phyloP scores from a whole-genome alignment of 2,888 invertebrate species.

The Ellobium chinense region DNA sequence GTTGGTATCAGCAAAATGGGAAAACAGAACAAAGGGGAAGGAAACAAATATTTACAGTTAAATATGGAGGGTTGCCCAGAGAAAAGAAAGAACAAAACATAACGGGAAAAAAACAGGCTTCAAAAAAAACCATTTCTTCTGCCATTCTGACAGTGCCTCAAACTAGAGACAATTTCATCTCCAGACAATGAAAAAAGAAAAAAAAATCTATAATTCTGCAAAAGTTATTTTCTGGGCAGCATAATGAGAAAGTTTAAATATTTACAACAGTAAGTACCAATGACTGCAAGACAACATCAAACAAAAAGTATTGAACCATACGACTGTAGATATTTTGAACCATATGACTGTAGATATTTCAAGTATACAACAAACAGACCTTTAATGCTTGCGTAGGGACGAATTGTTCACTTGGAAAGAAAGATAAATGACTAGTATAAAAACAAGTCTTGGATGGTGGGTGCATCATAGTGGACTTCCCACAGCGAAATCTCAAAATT shows the following conservation, averaged over 20 bases:
- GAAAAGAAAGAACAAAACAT: background rate
- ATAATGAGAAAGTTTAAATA: no score
- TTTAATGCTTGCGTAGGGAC: constrained; percentile 22
- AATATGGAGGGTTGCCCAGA: background rate
- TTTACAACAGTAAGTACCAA: constrained; percentile 12
- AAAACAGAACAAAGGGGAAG: background rate
- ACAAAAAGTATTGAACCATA: constrained; percentile 2
- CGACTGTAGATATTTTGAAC: background rate
- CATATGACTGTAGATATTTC: no score
- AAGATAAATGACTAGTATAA: constrained; percentile 6
- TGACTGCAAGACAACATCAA: constrained; percentile 2
- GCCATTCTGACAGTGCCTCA: no score
- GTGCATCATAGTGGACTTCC: no score
- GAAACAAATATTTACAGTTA: background rate
- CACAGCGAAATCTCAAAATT: no score
- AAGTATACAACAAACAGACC: no score
- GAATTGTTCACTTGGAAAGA: constrained; percentile 12
- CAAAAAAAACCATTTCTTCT: background rate
- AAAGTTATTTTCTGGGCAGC: no score
- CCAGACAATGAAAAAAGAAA: no score
- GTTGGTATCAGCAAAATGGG: background rate
- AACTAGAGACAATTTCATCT: no score
- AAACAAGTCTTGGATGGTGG: background rate
- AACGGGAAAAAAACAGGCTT: background rate
- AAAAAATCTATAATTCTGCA: no score